Base-by-base conservation (phyloP, 2,113 vertebrate genomes). In the Hippocampus barbouri region DNA sequence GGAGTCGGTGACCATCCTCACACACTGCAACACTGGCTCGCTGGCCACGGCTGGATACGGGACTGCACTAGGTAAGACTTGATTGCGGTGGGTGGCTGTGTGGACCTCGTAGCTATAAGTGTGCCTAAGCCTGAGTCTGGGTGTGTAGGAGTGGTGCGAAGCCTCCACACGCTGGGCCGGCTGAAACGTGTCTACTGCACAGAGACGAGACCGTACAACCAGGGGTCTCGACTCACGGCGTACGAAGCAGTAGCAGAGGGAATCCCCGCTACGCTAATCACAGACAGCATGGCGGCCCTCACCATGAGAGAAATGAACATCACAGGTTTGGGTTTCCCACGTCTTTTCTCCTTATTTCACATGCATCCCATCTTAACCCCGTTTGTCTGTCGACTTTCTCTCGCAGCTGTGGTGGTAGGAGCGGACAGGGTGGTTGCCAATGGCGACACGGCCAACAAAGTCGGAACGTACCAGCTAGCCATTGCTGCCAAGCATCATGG, bases 401-500 rank as follows among this genome's bases (percentile, higher is more conserved):
- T 53, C 67, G 1, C 78, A 97, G 96, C 95, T 0, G 94, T 97
- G 18, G 88, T 96, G 3, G 95, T 97, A 11, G 95, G 96, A 6
- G 96, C 95, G 0, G 95, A 97, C 89, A 83, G 95, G 0, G 94
- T 97, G 38, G 94, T 95, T 0, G 95, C 95, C 75, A 97, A 96
- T 0, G 96, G 95, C 0, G 96, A 97, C 78, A 95, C 94, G 0
- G 96, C 95, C 77, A 97, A 97, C 87, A 97, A 97, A 82, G 94
- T 97, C 67, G 96, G 96, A 69, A 97, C 95, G 0, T 97, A 96
- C 90, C 94, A 95, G 89, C 87, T 97, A 88, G 96, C 96, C 56
- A 93, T 97, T 0, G 85, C 86, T 0, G 96, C 96, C 10, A 93
- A 90, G 82, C 90, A 96, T 83, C 92, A 96, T 2, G 86, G 92